Evolutionary conservation across 2,113 vertebrate species (phyloP), one percentile per base, ranked within the genome.

Genomic region (Dasyprocta punctata): DNA sequence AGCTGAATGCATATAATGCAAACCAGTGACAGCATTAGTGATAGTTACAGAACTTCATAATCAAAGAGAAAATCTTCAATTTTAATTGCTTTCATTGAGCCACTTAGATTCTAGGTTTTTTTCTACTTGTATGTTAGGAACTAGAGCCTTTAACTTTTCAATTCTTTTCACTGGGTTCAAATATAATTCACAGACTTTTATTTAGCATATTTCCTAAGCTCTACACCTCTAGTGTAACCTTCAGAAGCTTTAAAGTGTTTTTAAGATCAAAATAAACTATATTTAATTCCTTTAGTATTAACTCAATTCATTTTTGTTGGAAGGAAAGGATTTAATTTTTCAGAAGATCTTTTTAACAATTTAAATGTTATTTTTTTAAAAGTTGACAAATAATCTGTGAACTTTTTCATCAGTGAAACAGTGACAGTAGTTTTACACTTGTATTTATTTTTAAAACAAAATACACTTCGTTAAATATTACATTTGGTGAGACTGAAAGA

Each of bases 261-360:
- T 92, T 95, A 94, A 98, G 86, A 77, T 95, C 58, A 98, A 96
- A 94, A 24, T 49, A 85, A 67, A 71, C 95, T 98, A 16, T 85
- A 49, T 95, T 71, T 96, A 82, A n/a, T 89, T 97, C 89, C 90
- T 98, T 98, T 97, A 97, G 94, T 98, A 92, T 97, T 94, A 86
- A 41, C 97, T 41, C 84, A 84, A 89, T 97, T 86, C 87, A 71
- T 91, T 96, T 75, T 96, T 97, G 77, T 88, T 98, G 73, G 44
- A 97, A 78, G 71, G 81, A 44, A 96, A 97, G 41, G 44, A 93
- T 73, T 94, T 95, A 71, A 8, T 95, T 97, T 96, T n/a, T 80
- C 13, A 92, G 95, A 65, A 94, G 89, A 41, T 56, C 19, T 96
- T 97, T 91, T 94, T 78, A 93, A 94, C 0, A 3, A 26, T 71